phyloP scores from a whole-genome alignment of 2,113 vertebrate genomes.

The Prionailurus viverrinus region DNA sequence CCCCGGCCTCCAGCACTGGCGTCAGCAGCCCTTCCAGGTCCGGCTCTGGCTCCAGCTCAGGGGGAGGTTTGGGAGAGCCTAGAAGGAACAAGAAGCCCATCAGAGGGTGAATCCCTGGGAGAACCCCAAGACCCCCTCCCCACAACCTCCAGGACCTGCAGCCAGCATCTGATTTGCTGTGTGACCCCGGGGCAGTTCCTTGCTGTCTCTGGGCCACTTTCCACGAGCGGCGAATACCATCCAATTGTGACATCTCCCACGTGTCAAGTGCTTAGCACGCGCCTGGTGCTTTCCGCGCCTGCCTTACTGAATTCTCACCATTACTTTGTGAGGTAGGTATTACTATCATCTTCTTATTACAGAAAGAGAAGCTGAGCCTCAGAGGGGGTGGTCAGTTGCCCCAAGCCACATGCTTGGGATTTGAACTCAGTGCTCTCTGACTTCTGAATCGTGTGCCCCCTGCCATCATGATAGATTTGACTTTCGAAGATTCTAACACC shows the following conservation, averaged over 20 bases:
- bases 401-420: neutral
- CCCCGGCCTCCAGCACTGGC: constrained; percentile 57
- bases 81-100: constrained; percentile 1
- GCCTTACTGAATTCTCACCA: neutral
- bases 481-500: neutral
- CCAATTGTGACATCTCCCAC: neutral
- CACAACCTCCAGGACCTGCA: neutral
- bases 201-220: neutral
- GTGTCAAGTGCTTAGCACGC: neutral
- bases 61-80: neutral
- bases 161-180: neutral
- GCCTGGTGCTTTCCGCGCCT: neutral
- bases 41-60: constrained; percentile 84
- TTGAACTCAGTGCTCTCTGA: neutral
- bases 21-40: constrained; percentile 88
- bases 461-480: neutral
- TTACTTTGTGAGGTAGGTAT: neutral
- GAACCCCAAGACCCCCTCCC: neutral
- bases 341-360: neutral
- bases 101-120: neutral
- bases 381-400: neutral
- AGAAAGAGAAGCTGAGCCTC: neutral
- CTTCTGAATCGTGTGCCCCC: neutral
- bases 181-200: constrained; percentile 10
- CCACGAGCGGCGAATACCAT: neutral